phyloP scores from a whole-genome alignment of 2,888 invertebrate genomes.

The Caenorhabditis macrosperma region DNA sequence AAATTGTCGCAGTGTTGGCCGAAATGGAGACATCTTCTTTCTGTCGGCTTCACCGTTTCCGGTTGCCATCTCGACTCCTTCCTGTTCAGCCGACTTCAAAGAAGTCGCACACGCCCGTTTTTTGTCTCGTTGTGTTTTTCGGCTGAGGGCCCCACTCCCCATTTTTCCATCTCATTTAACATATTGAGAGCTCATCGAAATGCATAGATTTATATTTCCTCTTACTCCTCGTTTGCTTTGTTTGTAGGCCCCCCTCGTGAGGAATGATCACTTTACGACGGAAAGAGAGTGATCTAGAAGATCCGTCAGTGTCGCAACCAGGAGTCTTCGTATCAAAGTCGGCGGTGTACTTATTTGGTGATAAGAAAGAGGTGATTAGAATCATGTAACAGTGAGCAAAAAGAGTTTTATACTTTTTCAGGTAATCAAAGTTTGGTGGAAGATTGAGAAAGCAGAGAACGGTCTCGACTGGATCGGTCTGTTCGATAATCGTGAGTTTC shows the following conservation, averaged over 20 bases:
- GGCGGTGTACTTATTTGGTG: conserved; percentile 32
- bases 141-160: conserved; percentile 12
- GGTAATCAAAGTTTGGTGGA: conserved; percentile 62
- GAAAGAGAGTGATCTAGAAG: conserved; percentile 27
- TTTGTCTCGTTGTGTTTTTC: conserved; percentile 11
- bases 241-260: neutral
- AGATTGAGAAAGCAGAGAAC: conserved; percentile 41
- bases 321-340: conserved; percentile 47
- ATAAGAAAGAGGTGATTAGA: conserved; percentile 34
- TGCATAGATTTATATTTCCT: conserved; percentile 21
- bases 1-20: neutral
- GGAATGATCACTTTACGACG: conserved; percentile 46
- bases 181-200: conserved; percentile 36
- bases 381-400: too few relatives aligned
- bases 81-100: conserved; percentile 17
- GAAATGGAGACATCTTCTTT: conserved; percentile 23
- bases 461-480: conserved; percentile 70
- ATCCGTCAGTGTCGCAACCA: conserved; percentile 10
- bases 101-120: conserved; percentile 1
- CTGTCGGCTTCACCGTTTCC: conserved; percentile 31
- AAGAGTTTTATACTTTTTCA: conserved; percentile 10
- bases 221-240: neutral
- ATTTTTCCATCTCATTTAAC: conserved; percentile 42
- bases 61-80: conserved; percentile 17
- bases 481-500: conserved; percentile 60